These are phyloP conservation scores for Hucho hucho DNA, from an alignment of 2,113 vertebrate genomes.

Conservation along the genomic window DNA sequence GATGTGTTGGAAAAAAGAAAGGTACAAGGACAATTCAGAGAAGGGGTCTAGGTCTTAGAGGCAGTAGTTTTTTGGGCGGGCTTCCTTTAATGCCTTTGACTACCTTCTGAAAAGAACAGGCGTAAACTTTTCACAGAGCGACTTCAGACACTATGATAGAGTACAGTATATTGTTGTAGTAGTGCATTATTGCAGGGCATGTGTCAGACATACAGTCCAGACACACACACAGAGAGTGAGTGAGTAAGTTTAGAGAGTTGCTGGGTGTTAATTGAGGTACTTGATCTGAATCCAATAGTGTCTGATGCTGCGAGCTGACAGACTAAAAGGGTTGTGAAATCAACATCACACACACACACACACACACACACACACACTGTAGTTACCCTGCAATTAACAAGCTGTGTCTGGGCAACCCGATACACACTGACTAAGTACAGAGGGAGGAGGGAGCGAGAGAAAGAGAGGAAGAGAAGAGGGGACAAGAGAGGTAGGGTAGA, in stretches of 20 bases:
- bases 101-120: no score
- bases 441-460: not conserved
- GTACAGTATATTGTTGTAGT: not conserved
- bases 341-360: conserved; percentile 42
- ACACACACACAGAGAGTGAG: conserved; percentile 6
- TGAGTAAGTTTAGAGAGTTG: not conserved
- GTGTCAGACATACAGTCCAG: not conserved
- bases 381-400: conserved; percentile 55
- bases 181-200: not conserved
- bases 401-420: conserved; percentile 42
- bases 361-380: conserved; percentile 35
- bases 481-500: not conserved
- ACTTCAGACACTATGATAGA: not conserved
- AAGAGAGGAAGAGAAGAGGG: not conserved
- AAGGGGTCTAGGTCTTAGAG: no score
- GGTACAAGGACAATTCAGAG: no score
- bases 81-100: no score
- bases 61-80: no score
- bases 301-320: conserved; percentile 23
- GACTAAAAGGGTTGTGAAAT: conserved; percentile 48
- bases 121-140: not conserved
- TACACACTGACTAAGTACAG: conserved; percentile 37
- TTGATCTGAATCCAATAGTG: conserved; percentile 56
- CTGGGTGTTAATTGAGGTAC: conserved; percentile 17
- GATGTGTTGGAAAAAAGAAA: no score